Evolutionary conservation across 1,140 invertebrate species (phyloP), one percentile per base, ranked within the genome.

Genomic region (Eumaeus atala): DNA sequence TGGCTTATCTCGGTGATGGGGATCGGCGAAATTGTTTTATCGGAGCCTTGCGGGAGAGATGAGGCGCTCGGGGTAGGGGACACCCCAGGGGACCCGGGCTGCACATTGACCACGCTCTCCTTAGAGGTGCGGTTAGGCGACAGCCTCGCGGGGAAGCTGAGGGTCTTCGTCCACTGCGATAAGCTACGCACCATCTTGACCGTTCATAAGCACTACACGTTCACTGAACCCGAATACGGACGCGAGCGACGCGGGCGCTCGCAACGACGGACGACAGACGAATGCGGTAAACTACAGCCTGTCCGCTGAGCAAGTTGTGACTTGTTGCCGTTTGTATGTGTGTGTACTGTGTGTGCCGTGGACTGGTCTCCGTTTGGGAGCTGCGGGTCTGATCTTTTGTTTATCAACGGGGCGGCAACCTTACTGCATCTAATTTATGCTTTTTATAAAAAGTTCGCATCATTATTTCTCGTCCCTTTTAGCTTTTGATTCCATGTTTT

Each of bases 111-210:
- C 56, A 89, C 88, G 83, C 90, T 90, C 79, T 93, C 91, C 87
- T 93, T 93, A 17, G 90, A 91, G 37, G 90, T 91, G 66, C 93
- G 91, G 74, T 94, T 93, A 0, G 94, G 93, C 51, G 93, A 94
- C 65, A 95, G 89, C 76, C 94, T 90, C 66, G 93, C 92, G 57
- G 94, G 94, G 78, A 95, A 95, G 89, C 93, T 95, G 72, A 95
- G 88, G 62, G 94, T 95, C 89, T 95, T 95, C 69, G 94, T 95
- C 94, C 94, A 95, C 89, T 95, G 93, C 48, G 93, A 92, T 69
- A 95, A 82, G 87, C 93, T 94, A 67, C 94, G 92, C 74, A 95
- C 94, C 94, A 95, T 95, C 74, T 84, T 89, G 72, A 67, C 62
- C 64, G 77, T 80, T 65, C 77, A 84, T 78, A 70, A 64, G 68